Percentiles rank a stretch among this genome's conserved stretches.
These are phyloP conservation scores for Murina feae DNA, from an alignment of 2,113 vertebrate species.

Conservation along the genomic window DNA sequence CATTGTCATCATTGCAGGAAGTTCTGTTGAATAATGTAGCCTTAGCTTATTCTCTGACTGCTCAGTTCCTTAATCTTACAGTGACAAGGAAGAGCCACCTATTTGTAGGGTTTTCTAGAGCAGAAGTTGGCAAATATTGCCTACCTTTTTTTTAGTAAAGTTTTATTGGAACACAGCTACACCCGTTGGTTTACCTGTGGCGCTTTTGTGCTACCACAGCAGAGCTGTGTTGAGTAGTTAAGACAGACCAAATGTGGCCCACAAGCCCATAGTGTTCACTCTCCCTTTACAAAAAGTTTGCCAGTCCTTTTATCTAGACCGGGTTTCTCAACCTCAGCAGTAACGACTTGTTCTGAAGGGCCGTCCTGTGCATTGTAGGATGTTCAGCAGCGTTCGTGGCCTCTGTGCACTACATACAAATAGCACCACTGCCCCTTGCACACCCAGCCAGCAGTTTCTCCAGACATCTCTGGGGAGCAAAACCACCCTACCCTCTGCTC, in stretches of 20 bases:
- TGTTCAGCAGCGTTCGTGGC: neutral
- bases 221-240: neutral
- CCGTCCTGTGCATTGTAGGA: neutral
- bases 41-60: neutral
- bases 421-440: neutral
- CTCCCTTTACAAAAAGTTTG: neutral
- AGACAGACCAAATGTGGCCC: neutral
- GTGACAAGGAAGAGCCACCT: neutral
- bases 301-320: neutral
- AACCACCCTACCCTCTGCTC: neutral
- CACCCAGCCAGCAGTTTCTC: neutral
- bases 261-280: neutral
- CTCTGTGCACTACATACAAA: neutral
- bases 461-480: neutral
- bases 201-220: neutral
- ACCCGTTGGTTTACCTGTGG: neutral
- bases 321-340: neutral
- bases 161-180: neutral
- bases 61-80: neutral
- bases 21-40: neutral
- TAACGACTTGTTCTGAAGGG: neutral
- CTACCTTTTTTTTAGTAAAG: neutral
- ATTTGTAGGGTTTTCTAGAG: neutral
- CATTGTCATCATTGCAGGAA: neutral
- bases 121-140: neutral